Percentiles rank a stretch among this genome's conserved stretches.
Conservation (phyloP, 1,140 invertebrate genomes). For the Globodera ellingtonae region DNA sequence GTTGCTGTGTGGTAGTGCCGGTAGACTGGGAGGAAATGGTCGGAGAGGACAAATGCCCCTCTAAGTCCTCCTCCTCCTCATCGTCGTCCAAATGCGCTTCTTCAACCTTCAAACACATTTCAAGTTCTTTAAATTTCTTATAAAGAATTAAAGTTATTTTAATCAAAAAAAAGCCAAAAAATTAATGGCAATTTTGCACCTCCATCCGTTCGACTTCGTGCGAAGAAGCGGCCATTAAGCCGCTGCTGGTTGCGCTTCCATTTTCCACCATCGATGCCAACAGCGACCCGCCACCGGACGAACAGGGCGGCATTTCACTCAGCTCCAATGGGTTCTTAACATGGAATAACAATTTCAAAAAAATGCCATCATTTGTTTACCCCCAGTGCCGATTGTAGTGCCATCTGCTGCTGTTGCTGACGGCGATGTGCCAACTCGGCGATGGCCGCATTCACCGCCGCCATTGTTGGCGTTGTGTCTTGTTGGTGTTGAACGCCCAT, state of each 20-base stretch:
- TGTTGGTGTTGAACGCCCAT: not conserved
- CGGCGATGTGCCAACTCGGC: slow-evolving; percentile 19
- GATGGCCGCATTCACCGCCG: slow-evolving; percentile 13
- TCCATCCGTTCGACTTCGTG: not conserved
- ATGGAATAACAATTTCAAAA: not conserved
- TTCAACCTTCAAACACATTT: slow-evolving; percentile 5
- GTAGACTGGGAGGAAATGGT: slow-evolving; percentile 28
- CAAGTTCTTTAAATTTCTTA: too few relatives aligned
- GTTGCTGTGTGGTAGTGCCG: slow-evolving; percentile 24
- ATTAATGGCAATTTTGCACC: not conserved
- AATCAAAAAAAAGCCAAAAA: too few relatives aligned
- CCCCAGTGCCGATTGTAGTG: slow-evolving; percentile 17
- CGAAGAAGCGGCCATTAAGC: not conserved
- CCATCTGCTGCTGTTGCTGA: slow-evolving; percentile 23
- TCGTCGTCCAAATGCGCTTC: slow-evolving; percentile 16
- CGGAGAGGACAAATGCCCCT: slow-evolving; percentile 18
- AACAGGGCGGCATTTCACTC: not conserved
- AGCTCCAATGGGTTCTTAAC: not conserved
- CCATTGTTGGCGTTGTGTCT: not conserved
- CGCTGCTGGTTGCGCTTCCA: not conserved
- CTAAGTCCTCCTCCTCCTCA: slow-evolving; percentile 8
- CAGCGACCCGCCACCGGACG: not conserved
- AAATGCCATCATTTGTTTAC: not conserved
- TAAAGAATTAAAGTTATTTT: too few relatives aligned
- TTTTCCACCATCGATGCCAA: not conserved